Evolutionary conservation across 2,888 invertebrate genomes (phyloP).

Genomic region (Plusia festucae): DNA sequence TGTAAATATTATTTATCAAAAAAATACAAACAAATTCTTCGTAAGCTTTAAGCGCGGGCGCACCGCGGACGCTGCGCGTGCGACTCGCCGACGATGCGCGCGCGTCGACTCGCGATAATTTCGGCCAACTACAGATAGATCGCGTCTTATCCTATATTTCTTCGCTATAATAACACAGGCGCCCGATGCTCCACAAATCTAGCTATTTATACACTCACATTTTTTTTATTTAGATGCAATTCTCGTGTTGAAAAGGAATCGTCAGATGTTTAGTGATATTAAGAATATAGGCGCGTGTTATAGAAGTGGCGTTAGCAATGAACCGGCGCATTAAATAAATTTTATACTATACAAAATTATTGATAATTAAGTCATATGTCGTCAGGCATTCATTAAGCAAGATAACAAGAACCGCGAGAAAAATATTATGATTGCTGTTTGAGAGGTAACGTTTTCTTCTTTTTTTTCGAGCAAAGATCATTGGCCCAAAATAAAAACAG

Average conservation of each 20-base stretch:
- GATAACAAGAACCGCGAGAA: slow-evolving; percentile 26
- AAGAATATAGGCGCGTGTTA: slow-evolving; percentile 44
- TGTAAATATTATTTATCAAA: slow-evolving; percentile 42
- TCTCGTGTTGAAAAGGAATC: slow-evolving; percentile 64
- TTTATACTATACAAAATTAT: slow-evolving; percentile 36
- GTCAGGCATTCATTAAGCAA: slow-evolving; percentile 43
- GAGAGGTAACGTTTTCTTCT: slow-evolving; percentile 20
- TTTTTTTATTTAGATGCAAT: slow-evolving; percentile 74
- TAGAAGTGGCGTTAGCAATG: slow-evolving; percentile 47
- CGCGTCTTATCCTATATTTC: slow-evolving; percentile 72
- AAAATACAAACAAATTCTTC: slow-evolving; percentile 48
- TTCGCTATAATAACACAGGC: slow-evolving; percentile 75
- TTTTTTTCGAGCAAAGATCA: slow-evolving; percentile 42
- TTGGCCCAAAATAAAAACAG: slow-evolving; percentile 30
- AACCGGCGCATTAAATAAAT: slow-evolving; percentile 36
- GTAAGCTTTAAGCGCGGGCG: slow-evolving; percentile 48
- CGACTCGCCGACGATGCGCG: slow-evolving; percentile 55
- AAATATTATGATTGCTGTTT: slow-evolving; percentile 25
- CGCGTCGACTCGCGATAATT: slow-evolving; percentile 71
- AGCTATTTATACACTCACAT: slow-evolving; percentile 79
- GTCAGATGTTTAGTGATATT: slow-evolving; percentile 55
- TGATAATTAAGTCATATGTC: slow-evolving; percentile 44
- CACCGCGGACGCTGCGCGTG: slow-evolving; percentile 51
- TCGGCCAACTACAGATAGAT: slow-evolving; percentile 64
- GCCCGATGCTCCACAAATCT: slow-evolving; percentile 78